phyloP scores from a whole-genome alignment of 2,797 vertebrate genomes.

The Epinephelus coioides region DNA sequence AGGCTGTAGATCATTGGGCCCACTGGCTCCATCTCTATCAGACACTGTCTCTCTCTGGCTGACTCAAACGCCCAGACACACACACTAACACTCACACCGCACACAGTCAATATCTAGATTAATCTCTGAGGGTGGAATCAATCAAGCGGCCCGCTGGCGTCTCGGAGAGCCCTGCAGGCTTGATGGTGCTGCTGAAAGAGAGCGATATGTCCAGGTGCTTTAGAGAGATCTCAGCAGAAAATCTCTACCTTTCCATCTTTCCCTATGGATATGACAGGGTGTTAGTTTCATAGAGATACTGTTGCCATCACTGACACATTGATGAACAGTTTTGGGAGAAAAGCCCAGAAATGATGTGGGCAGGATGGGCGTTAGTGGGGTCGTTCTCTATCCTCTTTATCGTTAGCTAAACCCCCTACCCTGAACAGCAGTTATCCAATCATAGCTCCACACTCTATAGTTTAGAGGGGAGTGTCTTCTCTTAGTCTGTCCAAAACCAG shows the following conservation, averaged over 20 bases:
- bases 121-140: slow-evolving; percentile 80
- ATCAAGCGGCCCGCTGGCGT: slow-evolving; percentile 66
- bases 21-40: slow-evolving; percentile 67
- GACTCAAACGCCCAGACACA: slow-evolving; percentile 44
- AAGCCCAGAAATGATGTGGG: background rate
- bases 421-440: background rate
- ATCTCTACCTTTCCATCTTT: slow-evolving; percentile 60
- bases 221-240: slow-evolving; percentile 50
- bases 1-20: slow-evolving; percentile 80
- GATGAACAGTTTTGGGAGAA: slow-evolving; percentile 21
- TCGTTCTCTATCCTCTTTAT: background rate
- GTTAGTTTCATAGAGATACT: slow-evolving; percentile 47
- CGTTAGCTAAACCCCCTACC: background rate
- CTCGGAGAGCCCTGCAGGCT: slow-evolving; percentile 56
- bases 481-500: too few species aligned
- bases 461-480: background rate
- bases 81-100: slow-evolving; percentile 49
- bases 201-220: slow-evolving; percentile 65
- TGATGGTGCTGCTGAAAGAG: slow-evolving; percentile 70
- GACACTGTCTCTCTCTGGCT: slow-evolving; percentile 40
- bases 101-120: slow-evolving; percentile 75
- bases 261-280: slow-evolving; percentile 46
- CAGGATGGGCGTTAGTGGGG: background rate
- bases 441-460: background rate
- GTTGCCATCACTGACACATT: slow-evolving; percentile 33